Evolutionary conservation across 2,113 vertebrate genomes (phyloP).

Genomic region (Scortum barcoo): DNA sequence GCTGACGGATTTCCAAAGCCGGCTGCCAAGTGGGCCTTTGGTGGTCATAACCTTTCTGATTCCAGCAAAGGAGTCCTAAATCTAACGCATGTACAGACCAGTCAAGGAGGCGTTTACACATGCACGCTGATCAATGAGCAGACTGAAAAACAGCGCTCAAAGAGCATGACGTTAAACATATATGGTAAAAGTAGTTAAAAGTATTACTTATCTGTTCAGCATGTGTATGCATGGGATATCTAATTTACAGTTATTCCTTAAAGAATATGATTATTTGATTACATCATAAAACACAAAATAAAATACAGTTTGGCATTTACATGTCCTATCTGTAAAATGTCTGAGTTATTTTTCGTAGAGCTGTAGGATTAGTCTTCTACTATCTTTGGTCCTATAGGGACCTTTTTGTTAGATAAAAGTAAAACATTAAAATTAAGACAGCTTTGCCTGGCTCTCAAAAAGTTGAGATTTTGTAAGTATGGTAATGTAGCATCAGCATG

Average conservation of each 20-base stretch:
- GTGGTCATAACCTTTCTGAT: constrained; percentile 31
- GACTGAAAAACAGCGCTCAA: constrained; percentile 34
- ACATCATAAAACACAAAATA: background rate
- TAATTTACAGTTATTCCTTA: background rate
- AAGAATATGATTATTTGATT: background rate
- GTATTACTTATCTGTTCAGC: background rate
- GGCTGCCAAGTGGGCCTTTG: constrained; percentile 69
- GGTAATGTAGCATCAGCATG: background rate
- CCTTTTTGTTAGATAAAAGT: background rate
- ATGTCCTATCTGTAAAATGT: background rate
- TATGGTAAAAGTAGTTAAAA: constrained; percentile 75
- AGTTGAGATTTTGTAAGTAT: background rate
- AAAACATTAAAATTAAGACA: background rate
- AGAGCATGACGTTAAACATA: constrained; percentile 61
- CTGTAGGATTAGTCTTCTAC: background rate
- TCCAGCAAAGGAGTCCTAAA: constrained; percentile 56
- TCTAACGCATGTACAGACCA: constrained; percentile 62
- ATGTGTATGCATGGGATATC: background rate
- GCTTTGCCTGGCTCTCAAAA: background rate
- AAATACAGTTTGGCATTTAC: background rate
- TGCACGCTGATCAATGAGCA: constrained; percentile 69
- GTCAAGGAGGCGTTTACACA: constrained; percentile 78
- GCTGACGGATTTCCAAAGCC: constrained; percentile 75
- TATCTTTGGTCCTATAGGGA: background rate
- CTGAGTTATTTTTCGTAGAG: background rate